Conservation (phyloP, 2,113 vertebrate species). For the Centropus bengalensis region DNA sequence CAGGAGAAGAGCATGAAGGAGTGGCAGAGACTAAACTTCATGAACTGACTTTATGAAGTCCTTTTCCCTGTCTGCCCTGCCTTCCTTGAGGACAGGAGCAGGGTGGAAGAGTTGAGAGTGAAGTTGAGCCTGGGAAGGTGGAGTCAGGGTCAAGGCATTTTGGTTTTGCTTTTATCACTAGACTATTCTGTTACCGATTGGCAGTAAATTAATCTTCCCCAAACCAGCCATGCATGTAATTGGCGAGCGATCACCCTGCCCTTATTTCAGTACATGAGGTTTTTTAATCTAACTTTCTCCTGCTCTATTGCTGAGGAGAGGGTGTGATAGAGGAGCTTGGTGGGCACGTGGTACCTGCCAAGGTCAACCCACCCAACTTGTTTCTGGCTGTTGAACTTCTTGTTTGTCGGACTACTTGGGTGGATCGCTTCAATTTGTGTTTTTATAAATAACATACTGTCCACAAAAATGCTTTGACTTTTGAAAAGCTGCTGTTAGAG, state of each 20-base stretch:
- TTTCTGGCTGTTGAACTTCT: neutral
- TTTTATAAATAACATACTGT: neutral
- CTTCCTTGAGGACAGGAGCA: neutral
- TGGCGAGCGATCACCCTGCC: neutral
- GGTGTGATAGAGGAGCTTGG: neutral
- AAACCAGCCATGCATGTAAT: neutral
- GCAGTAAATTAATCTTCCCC: neutral
- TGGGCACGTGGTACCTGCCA: neutral
- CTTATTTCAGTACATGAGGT: fast-evolving
- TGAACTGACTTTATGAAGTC: neutral
- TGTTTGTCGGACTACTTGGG: neutral
- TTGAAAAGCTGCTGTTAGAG: neutral
- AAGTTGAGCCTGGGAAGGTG: neutral
- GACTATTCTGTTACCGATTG: neutral
- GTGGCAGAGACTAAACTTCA: neutral
- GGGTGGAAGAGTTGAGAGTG: neutral
- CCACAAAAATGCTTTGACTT: neutral
- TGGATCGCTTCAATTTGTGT: neutral
- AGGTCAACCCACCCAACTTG: neutral
- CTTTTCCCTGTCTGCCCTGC: neutral
- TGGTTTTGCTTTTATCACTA: neutral
- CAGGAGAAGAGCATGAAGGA: neutral
- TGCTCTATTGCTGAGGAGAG: neutral
- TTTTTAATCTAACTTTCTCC: neutral
- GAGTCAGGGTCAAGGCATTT: neutral